Conservation (phyloP, 1,140 invertebrate species). For the Lordiphosa clarofinis region DNA sequence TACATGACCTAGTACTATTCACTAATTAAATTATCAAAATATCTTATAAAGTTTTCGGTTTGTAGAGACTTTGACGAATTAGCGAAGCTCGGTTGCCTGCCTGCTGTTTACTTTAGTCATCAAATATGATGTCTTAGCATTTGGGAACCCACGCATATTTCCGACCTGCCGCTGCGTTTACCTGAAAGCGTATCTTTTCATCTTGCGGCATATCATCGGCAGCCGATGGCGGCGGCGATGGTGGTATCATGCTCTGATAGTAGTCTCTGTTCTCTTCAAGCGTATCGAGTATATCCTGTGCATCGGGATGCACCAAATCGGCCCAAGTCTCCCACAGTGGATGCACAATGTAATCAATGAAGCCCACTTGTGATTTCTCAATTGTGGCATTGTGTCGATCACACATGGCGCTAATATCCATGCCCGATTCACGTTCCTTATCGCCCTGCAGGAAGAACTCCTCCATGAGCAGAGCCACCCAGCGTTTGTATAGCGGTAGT, state of each 20-base stretch:
- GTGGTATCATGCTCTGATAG: slow-evolving; percentile 94
- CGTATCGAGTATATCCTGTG: slow-evolving; percentile 97
- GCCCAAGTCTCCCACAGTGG: slow-evolving; percentile 99
- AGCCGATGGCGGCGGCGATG: slow-evolving; percentile 87
- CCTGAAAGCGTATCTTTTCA: slow-evolving; percentile 86
- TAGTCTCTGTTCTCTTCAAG: slow-evolving; percentile 99
- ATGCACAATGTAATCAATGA: slow-evolving; percentile 99
- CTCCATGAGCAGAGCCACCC: slow-evolving; percentile 97
- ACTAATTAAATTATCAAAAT: no score
- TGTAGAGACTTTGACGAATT: no score
- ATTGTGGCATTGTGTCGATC: slow-evolving; percentile 96
- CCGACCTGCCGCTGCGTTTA: slow-evolving; percentile 69
- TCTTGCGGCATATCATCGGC: slow-evolving; percentile 80
- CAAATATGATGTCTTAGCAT: no score
- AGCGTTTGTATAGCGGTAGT: slow-evolving; percentile 93
- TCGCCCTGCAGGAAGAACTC: slow-evolving; percentile 99
- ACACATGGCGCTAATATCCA: slow-evolving; percentile 99
- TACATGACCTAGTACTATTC: no score
- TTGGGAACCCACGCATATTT: no score
- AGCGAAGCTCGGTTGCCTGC: no score
- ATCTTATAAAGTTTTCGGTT: no score
- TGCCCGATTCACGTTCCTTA: slow-evolving; percentile 92
- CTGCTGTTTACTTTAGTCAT: no score
- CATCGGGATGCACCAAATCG: slow-evolving; percentile 98
- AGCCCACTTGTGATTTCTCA: slow-evolving; percentile 99